Base-by-base conservation (phyloP, 2,113 vertebrate genomes). In the Notothenia rossii region DNA sequence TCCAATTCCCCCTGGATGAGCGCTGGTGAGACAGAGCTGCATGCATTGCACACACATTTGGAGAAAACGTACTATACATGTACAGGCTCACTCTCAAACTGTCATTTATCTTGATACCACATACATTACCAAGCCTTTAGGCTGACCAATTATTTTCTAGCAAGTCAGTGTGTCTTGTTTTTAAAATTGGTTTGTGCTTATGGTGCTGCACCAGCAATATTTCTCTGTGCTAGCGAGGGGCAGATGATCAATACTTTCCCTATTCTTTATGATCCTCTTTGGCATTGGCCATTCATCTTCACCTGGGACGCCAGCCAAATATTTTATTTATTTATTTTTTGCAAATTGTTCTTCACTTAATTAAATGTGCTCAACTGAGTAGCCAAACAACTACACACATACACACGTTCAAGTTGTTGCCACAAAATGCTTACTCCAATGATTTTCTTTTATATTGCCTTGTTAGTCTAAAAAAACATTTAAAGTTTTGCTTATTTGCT, bases 11-110 rank as follows among this genome's bases (percentile, higher is more conserved):
- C 0, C 94, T 98, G 82, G 94, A 95, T 0, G 98, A 99, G 86
- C 98, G 97, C 92, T 99, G 98, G 98, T 99, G 94, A 97, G 97
- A 81, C 65, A 76, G 51, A 46, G 50, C 55, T n/a, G 11, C 43
- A 70, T 14, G 3, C 36, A 40, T 40, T 40, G 36, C 25, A 46
- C 61, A 77, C 25, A 72, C 51, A 53, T 53, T 62, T 0, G 25
- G 9, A 5, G 6, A 20, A 40, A n/a, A 71, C 50, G 51, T 11
- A 53, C 43, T 14, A 40, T 18, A 81, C 68, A 69, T 43, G 9
- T 43, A 60, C 13, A 36, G 20, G 6, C 10, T 51, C 18, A 65
- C 29, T 60, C 43, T 72, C 25, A 14, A 18, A 55, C 45, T 70
- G 63, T 18, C 53, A 17, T 73, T 14, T 40, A 56, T 51, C 5